phyloP scores from a whole-genome alignment of 2,113 vertebrate species.

The Formicarius rufipectus region DNA sequence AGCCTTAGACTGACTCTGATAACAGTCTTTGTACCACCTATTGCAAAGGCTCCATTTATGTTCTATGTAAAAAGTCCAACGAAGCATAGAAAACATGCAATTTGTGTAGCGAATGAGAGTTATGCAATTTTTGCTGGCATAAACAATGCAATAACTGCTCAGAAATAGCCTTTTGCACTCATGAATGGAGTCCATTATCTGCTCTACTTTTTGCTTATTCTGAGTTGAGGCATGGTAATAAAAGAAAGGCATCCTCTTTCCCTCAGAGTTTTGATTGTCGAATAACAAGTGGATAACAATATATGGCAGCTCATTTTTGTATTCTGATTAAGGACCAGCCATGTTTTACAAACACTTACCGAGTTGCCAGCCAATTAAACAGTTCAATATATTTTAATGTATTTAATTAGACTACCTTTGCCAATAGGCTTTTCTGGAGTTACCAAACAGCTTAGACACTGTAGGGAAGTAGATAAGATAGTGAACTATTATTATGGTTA shows the following conservation, averaged over 20 bases:
- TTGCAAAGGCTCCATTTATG: slow-evolving; percentile 53
- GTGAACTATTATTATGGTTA: background rate
- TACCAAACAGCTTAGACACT: background rate
- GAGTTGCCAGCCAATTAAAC: slow-evolving; percentile 32
- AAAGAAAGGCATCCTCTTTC: background rate
- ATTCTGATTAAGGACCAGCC: slow-evolving; percentile 27
- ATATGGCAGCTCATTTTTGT: slow-evolving; percentile 18
- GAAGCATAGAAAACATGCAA: slow-evolving; percentile 57
- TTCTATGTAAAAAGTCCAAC: slow-evolving; percentile 45
- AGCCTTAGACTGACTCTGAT: background rate
- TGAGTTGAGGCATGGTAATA: background rate
- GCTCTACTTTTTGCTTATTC: background rate
- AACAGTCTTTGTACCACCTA: slow-evolving; percentile 31
- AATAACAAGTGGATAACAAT: slow-evolving; percentile 9
- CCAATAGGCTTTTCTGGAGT: background rate
- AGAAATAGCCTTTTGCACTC: slow-evolving; percentile 44
- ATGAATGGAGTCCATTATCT: slow-evolving; percentile 28
- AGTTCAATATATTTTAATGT: background rate
- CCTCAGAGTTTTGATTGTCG: slow-evolving; percentile 16
- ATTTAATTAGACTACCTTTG: background rate
- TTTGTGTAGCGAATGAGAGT: slow-evolving; percentile 49
- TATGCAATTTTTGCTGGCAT: slow-evolving; percentile 49
- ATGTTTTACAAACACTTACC: slow-evolving; percentile 2
- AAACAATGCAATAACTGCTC: slow-evolving; percentile 55
- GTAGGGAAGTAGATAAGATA: background rate